Evolutionary conservation across 2,888 invertebrate species (phyloP).

Genomic region (Rhagophthalmus giganteus): DNA sequence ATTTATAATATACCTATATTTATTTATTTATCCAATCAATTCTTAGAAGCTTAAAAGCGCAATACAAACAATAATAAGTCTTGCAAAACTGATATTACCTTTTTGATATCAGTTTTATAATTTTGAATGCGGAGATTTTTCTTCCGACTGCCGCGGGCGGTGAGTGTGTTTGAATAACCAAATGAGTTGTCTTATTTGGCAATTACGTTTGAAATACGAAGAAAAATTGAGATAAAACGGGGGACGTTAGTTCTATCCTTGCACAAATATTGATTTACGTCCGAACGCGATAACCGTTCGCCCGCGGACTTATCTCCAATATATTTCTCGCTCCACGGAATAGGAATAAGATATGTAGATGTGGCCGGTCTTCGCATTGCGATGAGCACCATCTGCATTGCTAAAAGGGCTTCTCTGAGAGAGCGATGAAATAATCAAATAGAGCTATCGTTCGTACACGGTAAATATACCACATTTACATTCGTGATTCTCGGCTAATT

Average conservation of each 20-base stretch:
- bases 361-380: conserved; percentile 36
- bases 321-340: conserved; percentile 39
- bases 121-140: conserved; percentile 20
- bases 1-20: too few species aligned
- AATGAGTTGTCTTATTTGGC: conserved; percentile 44
- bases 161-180: conserved; percentile 42
- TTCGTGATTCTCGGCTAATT: conserved; percentile 27
- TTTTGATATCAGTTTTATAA: conserved; percentile 3
- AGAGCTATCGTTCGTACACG: conserved; percentile 26
- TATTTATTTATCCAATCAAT: too few species aligned
- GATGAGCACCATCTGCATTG: conserved; percentile 42
- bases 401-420: conserved; percentile 34
- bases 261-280: conserved; percentile 40
- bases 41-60: neutral
- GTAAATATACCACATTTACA: conserved; percentile 33
- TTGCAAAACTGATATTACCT: neutral
- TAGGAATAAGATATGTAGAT: conserved; percentile 44
- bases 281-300: conserved; percentile 32
- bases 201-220: conserved; percentile 38
- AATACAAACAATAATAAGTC: too few species aligned
- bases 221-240: conserved; percentile 37
- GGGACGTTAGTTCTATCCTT: conserved; percentile 25
- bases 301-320: conserved; percentile 39
- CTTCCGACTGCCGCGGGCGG: conserved; percentile 17
- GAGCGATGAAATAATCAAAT: conserved; percentile 36